Conservation (phyloP, 1,140 invertebrate genomes). For the Hypothenemus hampei region DNA sequence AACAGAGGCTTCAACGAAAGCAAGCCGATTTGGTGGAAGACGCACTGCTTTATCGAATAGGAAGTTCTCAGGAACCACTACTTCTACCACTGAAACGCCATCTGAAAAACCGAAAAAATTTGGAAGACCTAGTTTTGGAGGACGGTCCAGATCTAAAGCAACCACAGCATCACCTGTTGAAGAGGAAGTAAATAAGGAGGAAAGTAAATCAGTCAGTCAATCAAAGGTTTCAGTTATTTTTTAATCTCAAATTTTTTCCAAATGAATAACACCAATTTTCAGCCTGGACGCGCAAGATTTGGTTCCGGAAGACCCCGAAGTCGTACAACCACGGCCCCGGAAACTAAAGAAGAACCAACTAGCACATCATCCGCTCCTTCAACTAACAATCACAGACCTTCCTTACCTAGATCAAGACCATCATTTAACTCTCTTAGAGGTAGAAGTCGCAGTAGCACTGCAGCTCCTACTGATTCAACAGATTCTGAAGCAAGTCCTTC, state of each 20-base stretch:
- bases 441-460: constrained; percentile 46
- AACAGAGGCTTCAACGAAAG: constrained; percentile 40
- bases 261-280: not conserved
- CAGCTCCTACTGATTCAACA: constrained; percentile 22
- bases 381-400: constrained; percentile 23
- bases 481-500: constrained; percentile 22
- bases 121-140: constrained; percentile 38
- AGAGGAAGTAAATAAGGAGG: constrained; percentile 45
- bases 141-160: constrained; percentile 29
- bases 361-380: constrained; percentile 32
- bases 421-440: constrained; percentile 50
- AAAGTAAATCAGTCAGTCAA: constrained; percentile 45
- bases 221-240: constrained; percentile 34
- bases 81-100: constrained; percentile 28
- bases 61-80: constrained; percentile 26
- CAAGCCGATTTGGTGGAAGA: constrained; percentile 39
- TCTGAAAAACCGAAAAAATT: constrained; percentile 39
- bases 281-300: constrained; percentile 35
- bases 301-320: constrained; percentile 30
- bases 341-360: constrained; percentile 26
- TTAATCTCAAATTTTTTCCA: no score
- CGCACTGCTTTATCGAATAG: constrained; percentile 17
- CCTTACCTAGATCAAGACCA: constrained; percentile 50
- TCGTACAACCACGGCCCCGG: constrained; percentile 35
- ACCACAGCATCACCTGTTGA: constrained; percentile 36